Evolutionary conservation across 2,113 vertebrate genomes (phyloP).

Genomic region (Prionailurus bengalensis): DNA sequence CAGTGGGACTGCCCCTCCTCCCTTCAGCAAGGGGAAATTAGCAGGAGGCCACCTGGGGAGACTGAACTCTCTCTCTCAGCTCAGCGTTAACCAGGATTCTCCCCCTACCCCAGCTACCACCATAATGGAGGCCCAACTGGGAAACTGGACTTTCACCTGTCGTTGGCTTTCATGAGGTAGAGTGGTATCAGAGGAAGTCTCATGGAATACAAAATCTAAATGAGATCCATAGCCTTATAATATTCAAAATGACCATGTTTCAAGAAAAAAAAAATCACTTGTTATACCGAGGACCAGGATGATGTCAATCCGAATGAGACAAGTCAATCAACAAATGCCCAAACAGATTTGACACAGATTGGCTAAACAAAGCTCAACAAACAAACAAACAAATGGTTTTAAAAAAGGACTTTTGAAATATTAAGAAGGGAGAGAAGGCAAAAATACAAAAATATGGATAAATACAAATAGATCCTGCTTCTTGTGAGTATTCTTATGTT

Average conservation of each 20-base stretch:
- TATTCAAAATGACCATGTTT: background rate
- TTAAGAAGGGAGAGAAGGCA: background rate
- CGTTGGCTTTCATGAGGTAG: background rate
- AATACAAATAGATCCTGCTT: background rate
- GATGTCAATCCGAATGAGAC: background rate
- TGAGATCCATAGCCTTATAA: background rate
- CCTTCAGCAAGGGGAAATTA: background rate
- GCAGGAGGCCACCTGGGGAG: accelerated
- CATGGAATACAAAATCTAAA: background rate
- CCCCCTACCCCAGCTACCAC: too few relatives aligned
- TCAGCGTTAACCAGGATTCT: background rate
- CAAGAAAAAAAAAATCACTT: background rate
- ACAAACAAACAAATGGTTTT: too few relatives aligned
- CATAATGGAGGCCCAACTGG: background rate
- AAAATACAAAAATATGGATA: background rate
- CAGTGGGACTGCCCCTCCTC: background rate
- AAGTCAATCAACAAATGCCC: background rate
- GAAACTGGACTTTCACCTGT: background rate
- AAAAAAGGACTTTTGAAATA: background rate
- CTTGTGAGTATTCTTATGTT: background rate
- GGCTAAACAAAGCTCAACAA: background rate
- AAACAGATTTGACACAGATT: background rate
- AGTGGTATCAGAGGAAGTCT: background rate
- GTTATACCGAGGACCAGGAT: background rate
- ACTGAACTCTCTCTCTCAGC: background rate